Percentiles rank a stretch among this genome's conserved stretches.
These are phyloP conservation scores for Hyaena hyaena DNA, from an alignment of 2,113 vertebrate species.

Conservation along the genomic window DNA sequence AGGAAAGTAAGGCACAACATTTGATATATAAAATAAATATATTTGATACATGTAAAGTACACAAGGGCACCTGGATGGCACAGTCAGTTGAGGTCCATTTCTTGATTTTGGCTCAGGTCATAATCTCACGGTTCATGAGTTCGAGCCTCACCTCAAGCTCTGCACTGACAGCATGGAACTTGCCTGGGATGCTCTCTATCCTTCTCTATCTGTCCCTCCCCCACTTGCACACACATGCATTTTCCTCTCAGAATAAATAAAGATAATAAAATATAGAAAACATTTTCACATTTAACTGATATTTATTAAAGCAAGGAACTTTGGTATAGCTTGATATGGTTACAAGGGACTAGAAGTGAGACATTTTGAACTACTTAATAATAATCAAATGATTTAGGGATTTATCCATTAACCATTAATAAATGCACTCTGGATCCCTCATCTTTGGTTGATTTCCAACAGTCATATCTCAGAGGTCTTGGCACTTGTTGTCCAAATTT, in stretches of 20 bases:
- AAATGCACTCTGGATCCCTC: neutral
- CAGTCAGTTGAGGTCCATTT: no score
- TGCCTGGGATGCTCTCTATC: no score
- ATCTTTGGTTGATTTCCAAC: conserved; percentile 6
- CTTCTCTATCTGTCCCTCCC: no score
- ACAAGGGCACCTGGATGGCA: no score
- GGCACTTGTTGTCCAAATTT: conserved; percentile 53
- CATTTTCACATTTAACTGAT: neutral
- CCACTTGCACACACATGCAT: no score
- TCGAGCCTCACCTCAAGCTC: no score
- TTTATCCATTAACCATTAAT: conserved; percentile 14
- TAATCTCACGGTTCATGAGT: no score
- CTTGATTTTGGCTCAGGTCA: no score
- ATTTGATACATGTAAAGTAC: neutral
- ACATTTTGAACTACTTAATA: conserved; percentile 2
- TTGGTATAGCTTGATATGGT: neutral
- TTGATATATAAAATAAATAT: neutral
- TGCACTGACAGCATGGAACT: no score
- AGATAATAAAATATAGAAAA: neutral
- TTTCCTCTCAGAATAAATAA: no score
- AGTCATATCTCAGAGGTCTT: conserved; percentile 24
- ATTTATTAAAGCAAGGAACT: neutral
- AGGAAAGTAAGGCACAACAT: neutral
- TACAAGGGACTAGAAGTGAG: neutral
- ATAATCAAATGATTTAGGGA: neutral